These are phyloP conservation scores for Malthinus flaveolus DNA, from an alignment of 2,888 invertebrate species.

Conservation along the genomic window DNA sequence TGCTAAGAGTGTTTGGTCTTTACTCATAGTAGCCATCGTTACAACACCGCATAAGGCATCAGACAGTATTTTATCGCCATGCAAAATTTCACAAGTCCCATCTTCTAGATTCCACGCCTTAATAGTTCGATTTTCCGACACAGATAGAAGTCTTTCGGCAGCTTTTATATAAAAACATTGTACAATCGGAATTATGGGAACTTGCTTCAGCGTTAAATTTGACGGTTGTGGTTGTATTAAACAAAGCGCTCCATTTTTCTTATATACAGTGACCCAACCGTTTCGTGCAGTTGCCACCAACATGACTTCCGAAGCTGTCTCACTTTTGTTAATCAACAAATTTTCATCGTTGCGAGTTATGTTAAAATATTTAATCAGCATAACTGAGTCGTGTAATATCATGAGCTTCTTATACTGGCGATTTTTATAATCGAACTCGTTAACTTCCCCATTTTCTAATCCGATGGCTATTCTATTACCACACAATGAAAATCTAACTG, in stretches of 20 bases:
- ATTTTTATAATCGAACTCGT: constrained; percentile 39
- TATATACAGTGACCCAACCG: constrained; percentile 26
- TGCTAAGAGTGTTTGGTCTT: constrained; percentile 32
- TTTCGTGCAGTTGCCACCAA: constrained; percentile 29
- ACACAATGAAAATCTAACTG: constrained; percentile 43
- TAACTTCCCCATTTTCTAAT: constrained; percentile 42
- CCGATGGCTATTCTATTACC: constrained; percentile 47
- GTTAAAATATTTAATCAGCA: constrained; percentile 37
- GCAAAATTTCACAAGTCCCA: constrained; percentile 21
- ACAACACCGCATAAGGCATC: constrained; percentile 20
- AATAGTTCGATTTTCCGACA: constrained; percentile 30
- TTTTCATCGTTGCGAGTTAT: constrained; percentile 14
- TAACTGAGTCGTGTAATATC: constrained; percentile 35
- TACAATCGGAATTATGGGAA: constrained; percentile 26
- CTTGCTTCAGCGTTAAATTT: constrained; percentile 9
- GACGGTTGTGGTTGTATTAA: constrained; percentile 17
- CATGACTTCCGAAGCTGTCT: background rate
- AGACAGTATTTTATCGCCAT: constrained; percentile 26
- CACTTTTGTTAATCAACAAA: constrained; percentile 1
- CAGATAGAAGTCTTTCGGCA: constrained; percentile 22
- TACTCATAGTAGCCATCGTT: constrained; percentile 33
- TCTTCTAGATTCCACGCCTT: constrained; percentile 32
- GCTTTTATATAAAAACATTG: constrained; percentile 29
- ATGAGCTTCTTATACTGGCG: constrained; percentile 35
- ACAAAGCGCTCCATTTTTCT: constrained; percentile 12